phyloP scores from a whole-genome alignment of 2,113 vertebrate genomes.

The Prolemur simus region DNA sequence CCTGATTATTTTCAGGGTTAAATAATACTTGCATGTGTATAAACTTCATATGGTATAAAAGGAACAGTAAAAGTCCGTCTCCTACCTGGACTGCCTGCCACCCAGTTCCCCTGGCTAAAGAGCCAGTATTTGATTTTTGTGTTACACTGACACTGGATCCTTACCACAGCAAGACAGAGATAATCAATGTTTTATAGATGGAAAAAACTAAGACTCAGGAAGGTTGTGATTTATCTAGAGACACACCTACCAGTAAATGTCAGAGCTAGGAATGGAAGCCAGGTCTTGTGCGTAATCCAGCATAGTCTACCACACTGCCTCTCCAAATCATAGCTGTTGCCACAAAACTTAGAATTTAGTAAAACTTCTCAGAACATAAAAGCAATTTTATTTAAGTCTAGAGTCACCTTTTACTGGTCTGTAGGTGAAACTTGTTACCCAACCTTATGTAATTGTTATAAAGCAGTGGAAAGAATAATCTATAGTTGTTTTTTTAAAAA shows the following conservation, averaged over 20 bases:
- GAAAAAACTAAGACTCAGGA: conserved; percentile 7
- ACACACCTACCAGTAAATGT: background rate
- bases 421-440: conserved; percentile 23
- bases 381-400: conserved; percentile 29
- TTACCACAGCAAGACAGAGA: background rate
- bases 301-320: background rate
- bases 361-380: background rate
- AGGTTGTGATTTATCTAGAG: background rate
- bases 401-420: conserved; percentile 22
- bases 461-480: conserved; percentile 6
- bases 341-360: conserved; percentile 46
- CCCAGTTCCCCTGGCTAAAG: background rate
- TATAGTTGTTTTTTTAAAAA: background rate
- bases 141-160: background rate
- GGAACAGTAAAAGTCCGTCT: background rate
- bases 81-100: background rate
- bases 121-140: conserved; percentile 23
- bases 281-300: background rate
- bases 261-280: background rate
- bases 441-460: conserved; percentile 16
- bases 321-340: background rate
- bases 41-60: conserved; percentile 22
- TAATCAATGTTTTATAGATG: background rate
- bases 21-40: background rate
- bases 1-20: background rate